Base-by-base conservation (phyloP, 2,113 vertebrate genomes). In the Heterocephalus glaber region DNA sequence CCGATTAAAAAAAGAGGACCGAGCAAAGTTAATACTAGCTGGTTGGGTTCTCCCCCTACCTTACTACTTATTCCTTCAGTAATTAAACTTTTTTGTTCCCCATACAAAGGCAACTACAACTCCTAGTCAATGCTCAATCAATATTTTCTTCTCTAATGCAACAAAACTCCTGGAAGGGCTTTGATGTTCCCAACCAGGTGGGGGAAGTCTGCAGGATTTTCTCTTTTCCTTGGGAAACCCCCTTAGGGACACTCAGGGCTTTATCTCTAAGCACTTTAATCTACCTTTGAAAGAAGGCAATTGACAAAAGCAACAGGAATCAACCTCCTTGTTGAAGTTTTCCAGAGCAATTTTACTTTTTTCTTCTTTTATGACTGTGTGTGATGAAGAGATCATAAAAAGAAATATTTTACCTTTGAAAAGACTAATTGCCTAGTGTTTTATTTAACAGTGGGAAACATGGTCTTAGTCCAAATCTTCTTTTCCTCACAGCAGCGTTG, bases 61-160 rank as follows among this genome's bases (percentile, higher is more conserved):
- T 91, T 93, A 26, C 7, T 68, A n/a, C 20, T 94, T 81, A 80
- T 89, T 95, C 94, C 13, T 26, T 33, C 14, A 47, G 47, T 47
- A 96, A 61, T 77, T 58, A 82, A 70, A 54, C 13, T 58, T 82
- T 66, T 22, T 65, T n/a, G n/a, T 80, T 74, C 17, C 2, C 56
- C 58, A 66, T n/a, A 56, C 49, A 70, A 56, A 82, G 49, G 92
- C 82, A 94, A 30, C 65, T 89, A 77, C 33, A 70, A 30, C 54
- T 89, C 56, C 52, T 19, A 60, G 13, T 72, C 44, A 80, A 33
- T 1, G 0, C 22, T 60, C 41, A 81, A 86, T 68, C 66, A 95
- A 24, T 72, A 95, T 58, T 94, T 94, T 86, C 60, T 93, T 90
- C 80, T 93, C 33, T 85, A 94, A 92, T 90, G 61, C 93, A 70